Conservation (phyloP, 2,888 invertebrate species). For the Lasioglossum leucozonium region DNA sequence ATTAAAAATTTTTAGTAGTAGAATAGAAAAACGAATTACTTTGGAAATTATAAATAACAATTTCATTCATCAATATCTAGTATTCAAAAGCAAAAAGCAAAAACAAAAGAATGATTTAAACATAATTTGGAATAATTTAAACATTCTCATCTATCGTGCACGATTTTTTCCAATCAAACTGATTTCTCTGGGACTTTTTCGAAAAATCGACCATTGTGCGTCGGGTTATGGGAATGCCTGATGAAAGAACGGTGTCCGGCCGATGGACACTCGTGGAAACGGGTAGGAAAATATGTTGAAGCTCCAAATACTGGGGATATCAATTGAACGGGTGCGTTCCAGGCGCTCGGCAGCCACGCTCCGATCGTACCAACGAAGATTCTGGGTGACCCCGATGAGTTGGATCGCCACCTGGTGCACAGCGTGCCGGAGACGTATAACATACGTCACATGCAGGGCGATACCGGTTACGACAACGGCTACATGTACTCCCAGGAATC, state of each 20-base stretch:
- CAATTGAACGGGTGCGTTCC: slow-evolving; percentile 38
- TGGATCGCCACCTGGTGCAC: slow-evolving; percentile 94
- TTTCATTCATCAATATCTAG: too few relatives aligned
- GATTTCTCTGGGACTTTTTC: too few relatives aligned
- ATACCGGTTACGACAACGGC: slow-evolving; percentile 82
- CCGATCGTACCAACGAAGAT: slow-evolving; percentile 96
- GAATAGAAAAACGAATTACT: too few relatives aligned
- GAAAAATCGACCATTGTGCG: too few relatives aligned
- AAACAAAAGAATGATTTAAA: too few relatives aligned
- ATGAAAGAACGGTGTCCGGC: not conserved
- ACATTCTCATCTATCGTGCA: too few relatives aligned
- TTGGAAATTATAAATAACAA: too few relatives aligned
- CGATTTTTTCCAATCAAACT: too few relatives aligned
- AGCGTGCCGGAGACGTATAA: slow-evolving; percentile 89
- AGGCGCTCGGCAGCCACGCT: slow-evolving; percentile 91
- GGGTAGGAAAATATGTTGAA: not conserved
- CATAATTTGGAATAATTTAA: too few relatives aligned
- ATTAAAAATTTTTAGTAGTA: too few relatives aligned
- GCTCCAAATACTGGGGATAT: slow-evolving; percentile 20
- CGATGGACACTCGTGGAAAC: not conserved
- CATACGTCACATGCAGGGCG: slow-evolving; percentile 78
- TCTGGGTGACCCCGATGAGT: slow-evolving; percentile 93
- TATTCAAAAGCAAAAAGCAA: too few relatives aligned
- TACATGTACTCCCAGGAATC: slow-evolving; percentile 85
- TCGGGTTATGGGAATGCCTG: not conserved